phyloP scores from a whole-genome alignment of 2,888 invertebrate genomes.

The Eristalis arbustorum region DNA sequence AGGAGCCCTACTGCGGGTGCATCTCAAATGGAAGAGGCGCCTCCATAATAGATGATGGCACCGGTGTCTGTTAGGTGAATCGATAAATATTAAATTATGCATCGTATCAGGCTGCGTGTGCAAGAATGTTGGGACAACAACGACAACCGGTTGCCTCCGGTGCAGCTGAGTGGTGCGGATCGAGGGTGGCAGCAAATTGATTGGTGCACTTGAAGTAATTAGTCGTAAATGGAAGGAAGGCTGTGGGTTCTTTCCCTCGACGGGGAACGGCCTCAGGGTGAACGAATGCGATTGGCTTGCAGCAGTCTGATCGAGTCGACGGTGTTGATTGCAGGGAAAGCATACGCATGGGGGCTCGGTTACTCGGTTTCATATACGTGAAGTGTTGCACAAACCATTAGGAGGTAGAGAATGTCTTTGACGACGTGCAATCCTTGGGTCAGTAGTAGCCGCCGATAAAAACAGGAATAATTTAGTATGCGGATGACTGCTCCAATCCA shows the following conservation, averaged over 20 bases:
- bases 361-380: too few species aligned
- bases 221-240: conserved; percentile 3
- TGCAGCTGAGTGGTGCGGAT: conserved; percentile 11
- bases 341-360: too few species aligned
- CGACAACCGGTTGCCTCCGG: neutral
- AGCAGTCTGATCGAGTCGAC: too few species aligned
- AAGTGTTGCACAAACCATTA: too few species aligned
- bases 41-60: neutral
- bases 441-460: too few species aligned
- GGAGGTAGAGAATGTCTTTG: too few species aligned
- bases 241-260: neutral
- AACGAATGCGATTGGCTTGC: neutral
- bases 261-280: neutral
- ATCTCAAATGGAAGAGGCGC: neutral
- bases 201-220: conserved; percentile 58
- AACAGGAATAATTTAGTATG: too few species aligned
- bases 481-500: too few species aligned
- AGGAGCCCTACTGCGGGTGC: neutral
- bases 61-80: conserved; percentile 21
- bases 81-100: conserved; percentile 57
- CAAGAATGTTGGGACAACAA: neutral
- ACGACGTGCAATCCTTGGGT: too few species aligned
- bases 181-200: conserved; percentile 30
- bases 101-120: conserved; percentile 12
- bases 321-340: too few species aligned